Evolutionary conservation across 2,888 invertebrate genomes (phyloP).

Genomic region (Pheosia gnoma): DNA sequence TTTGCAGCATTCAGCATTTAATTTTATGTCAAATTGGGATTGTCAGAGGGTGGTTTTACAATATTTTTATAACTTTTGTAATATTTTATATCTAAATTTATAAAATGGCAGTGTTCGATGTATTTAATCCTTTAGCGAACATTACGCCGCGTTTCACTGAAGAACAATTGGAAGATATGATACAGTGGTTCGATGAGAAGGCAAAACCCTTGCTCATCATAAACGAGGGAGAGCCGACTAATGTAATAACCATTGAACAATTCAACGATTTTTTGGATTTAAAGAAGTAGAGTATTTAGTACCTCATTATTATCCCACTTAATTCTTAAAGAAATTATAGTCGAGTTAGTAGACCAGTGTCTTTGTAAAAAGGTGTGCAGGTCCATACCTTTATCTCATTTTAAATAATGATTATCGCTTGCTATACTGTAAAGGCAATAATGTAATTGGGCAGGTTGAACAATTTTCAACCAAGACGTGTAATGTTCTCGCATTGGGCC

Average conservation of each 20-base stretch:
- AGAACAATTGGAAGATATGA: conserved; percentile 59
- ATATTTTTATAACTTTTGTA: conserved; percentile 3
- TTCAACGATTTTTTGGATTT: conserved; percentile 60
- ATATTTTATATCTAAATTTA: conserved; percentile 11
- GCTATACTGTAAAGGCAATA: too few species aligned
- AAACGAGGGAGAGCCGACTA: conserved; percentile 55
- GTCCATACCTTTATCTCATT: too few species aligned
- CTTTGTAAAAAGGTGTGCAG: too few species aligned
- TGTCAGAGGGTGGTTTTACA: background rate
- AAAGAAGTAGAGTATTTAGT: conserved; percentile 59
- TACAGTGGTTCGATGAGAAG: conserved; percentile 63
- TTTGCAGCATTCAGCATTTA: background rate
- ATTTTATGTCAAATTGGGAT: background rate
- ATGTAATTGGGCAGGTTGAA: too few species aligned
- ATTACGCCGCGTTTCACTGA: conserved; percentile 58
- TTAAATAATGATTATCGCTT: too few species aligned
- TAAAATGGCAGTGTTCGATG: conserved; percentile 57
- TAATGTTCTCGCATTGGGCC: too few species aligned
- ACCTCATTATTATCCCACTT: background rate
- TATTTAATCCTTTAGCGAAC: conserved; percentile 56
- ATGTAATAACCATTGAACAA: conserved; percentile 66
- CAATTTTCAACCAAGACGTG: too few species aligned
- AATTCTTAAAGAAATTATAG: background rate
- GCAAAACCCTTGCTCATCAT: conserved; percentile 56
- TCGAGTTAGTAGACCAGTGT: too few species aligned